Evolutionary conservation across 2,797 vertebrate species (phyloP), one percentile per base, ranked within the genome.

Genomic region (Thamnophis elegans): DNA sequence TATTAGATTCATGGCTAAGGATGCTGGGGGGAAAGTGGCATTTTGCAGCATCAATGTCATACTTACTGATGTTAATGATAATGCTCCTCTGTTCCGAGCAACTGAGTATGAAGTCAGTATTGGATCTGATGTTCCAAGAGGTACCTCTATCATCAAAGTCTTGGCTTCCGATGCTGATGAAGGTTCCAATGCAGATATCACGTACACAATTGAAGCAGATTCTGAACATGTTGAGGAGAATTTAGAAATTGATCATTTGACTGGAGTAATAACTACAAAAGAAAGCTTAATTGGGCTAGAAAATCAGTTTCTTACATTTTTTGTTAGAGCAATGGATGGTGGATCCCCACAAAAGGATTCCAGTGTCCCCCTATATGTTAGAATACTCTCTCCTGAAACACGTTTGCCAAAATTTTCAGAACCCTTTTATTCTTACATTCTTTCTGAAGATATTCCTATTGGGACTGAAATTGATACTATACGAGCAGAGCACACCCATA

Each of bases 241-340:
- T 96, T 98, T 99, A 97, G 98, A 99, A 97, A 99, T 99, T 89
- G 98, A 99, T 96, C 97, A 96, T 47, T 97, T 98, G 42, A 98
- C 98, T 59, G 99, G 99, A 5, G 60, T 98, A 94, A 98, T 99
- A 93, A 97, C 98, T 36, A 99, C 99, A 88, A 99, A 98, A 97
- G 99, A 99, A 97, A 99, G 99, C 95, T 98, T 99, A 93, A 98
- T 99, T 92, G 99, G 99, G 92, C 98, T 99, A 93, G 99, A 99
- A 98, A 98, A 98, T 89, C 98, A 99, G 47, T 97, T 98, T 88
- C 99, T 98, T 92, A 98, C 98, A 1, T 99, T 99, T 96, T 98
- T 98, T 94, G 98, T 99, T 22, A 98, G 98, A 96, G 99, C 99
- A 47, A 96, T 97, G 22, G 99, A 99, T 97, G 98, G 98, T 14